Evolutionary conservation across 2,888 invertebrate genomes (phyloP).

Genomic region (Emmelina monodactyla): DNA sequence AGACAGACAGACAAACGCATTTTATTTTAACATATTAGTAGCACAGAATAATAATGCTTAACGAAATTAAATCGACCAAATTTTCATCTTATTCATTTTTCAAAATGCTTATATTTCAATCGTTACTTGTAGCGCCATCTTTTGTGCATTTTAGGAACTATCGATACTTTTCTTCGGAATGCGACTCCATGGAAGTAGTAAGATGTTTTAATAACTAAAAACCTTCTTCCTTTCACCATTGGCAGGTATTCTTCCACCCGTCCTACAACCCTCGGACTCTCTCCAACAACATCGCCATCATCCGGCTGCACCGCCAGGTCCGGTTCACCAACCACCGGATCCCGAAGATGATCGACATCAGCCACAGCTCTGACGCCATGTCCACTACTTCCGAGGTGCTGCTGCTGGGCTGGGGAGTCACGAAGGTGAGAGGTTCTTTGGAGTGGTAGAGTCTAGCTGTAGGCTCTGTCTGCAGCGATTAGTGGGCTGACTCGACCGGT

Average conservation of each 20-base stretch:
- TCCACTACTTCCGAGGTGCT: conserved; percentile 37
- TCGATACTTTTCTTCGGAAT: too few species aligned
- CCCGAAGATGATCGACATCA: conserved; percentile 36
- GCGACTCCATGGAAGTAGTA: background rate
- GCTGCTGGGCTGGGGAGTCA: conserved; percentile 51
- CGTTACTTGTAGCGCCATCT: too few species aligned
- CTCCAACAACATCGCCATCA: conserved; percentile 39
- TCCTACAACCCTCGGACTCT: conserved; percentile 41
- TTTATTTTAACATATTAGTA: too few species aligned
- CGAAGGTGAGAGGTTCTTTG: conserved; percentile 36
- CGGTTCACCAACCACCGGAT: conserved; percentile 29
- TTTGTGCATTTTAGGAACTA: too few species aligned
- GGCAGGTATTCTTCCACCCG: conserved; percentile 50
- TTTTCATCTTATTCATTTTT: too few species aligned
- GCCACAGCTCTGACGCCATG: conserved; percentile 19
- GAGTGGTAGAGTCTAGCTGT: too few species aligned
- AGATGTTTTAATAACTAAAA: background rate
- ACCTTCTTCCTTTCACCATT: background rate
- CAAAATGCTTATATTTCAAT: too few species aligned
- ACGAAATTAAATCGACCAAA: too few species aligned
- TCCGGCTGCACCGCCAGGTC: conserved; percentile 35
- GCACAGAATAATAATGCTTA: too few species aligned
- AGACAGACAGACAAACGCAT: too few species aligned
- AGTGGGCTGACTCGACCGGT: too few species aligned
- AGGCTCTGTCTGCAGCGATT: too few species aligned